These are phyloP conservation scores for Megaceryle alcyon DNA, from an alignment of 2,797 vertebrate species.

Conservation along the genomic window DNA sequence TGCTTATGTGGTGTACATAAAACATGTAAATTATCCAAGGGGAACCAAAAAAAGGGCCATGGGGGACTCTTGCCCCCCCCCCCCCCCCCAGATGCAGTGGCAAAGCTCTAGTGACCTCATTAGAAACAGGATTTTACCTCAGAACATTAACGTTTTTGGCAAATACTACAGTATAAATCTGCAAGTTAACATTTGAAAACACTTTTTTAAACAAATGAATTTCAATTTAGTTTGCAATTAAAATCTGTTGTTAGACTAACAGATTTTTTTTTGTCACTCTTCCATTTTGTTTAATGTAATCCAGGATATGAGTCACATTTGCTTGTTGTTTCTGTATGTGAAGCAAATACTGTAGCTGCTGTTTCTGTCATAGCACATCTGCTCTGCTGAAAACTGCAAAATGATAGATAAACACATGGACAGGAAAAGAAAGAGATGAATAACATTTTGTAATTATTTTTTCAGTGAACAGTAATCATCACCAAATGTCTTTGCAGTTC, in stretches of 20 bases:
- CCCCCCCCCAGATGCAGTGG: neutral
- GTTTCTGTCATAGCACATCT: slow-evolving; percentile 72
- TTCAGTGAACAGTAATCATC: slow-evolving; percentile 54
- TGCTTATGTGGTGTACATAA: neutral
- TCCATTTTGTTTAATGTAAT: slow-evolving; percentile 72
- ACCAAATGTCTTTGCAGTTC: slow-evolving; percentile 55
- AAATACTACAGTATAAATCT: slow-evolving; percentile 39
- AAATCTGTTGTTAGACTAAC: slow-evolving; percentile 70
- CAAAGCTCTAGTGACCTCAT: slow-evolving; percentile 60
- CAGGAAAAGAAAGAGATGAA: slow-evolving; percentile 53
- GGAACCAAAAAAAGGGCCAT: neutral
- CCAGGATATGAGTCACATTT: slow-evolving; percentile 65
- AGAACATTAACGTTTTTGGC: slow-evolving; percentile 57
- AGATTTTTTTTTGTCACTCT: slow-evolving; percentile 64
- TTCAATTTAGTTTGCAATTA: slow-evolving; percentile 74
- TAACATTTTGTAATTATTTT: slow-evolving; percentile 48
- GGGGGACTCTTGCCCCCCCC: neutral
- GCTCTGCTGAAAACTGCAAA: slow-evolving; percentile 75
- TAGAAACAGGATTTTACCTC: slow-evolving; percentile 45
- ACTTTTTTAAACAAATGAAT: slow-evolving; percentile 70
- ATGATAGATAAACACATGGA: slow-evolving; percentile 74
- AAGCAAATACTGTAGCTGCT: slow-evolving; percentile 71
- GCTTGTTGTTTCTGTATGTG: slow-evolving; percentile 73
- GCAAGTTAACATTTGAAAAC: slow-evolving; percentile 64
- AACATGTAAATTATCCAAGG: neutral